Percentiles rank a stretch among this genome's conserved stretches.
Evolutionary conservation across 2,888 invertebrate species (phyloP).

Genomic region (Oscheius sp.): DNA sequence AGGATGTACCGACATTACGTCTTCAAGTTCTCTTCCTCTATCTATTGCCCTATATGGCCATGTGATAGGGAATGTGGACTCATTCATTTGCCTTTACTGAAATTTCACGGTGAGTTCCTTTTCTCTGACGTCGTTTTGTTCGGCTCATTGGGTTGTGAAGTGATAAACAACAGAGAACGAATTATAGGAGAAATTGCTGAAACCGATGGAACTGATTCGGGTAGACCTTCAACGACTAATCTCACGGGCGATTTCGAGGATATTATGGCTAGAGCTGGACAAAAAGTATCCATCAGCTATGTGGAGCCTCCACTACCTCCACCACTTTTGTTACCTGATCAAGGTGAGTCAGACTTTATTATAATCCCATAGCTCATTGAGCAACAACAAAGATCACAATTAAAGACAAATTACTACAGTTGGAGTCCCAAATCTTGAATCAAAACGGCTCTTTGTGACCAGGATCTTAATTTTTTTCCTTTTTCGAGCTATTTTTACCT

Average conservation of each 20-base stretch:
- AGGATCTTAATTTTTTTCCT: too few relatives aligned
- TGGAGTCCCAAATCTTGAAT: too few relatives aligned
- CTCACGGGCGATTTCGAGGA: constrained; percentile 11
- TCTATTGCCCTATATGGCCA: constrained; percentile 30
- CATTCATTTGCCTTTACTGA: constrained; percentile 19
- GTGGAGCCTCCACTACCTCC: constrained; percentile 19
- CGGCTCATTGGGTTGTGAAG: background rate
- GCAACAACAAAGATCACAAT: too few relatives aligned
- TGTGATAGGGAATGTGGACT: constrained; percentile 32
- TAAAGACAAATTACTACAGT: too few relatives aligned
- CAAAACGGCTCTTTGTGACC: too few relatives aligned
- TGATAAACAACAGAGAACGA: background rate
- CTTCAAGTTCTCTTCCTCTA: too few relatives aligned
- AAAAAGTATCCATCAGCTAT: constrained; percentile 16
- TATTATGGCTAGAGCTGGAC: constrained; percentile 11
- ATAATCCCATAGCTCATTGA: too few relatives aligned
- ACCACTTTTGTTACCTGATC: background rate
- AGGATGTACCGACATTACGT: too few relatives aligned
- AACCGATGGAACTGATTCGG: background rate
- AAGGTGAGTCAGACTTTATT: too few relatives aligned
- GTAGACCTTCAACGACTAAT: background rate
- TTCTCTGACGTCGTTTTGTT: background rate
- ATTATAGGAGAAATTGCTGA: background rate
- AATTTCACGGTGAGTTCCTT: background rate
- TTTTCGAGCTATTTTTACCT: too few relatives aligned